Evolutionary conservation across 2,888 invertebrate species (phyloP), one percentile per base, ranked within the genome.

Genomic region (Callimorpha dominula): DNA sequence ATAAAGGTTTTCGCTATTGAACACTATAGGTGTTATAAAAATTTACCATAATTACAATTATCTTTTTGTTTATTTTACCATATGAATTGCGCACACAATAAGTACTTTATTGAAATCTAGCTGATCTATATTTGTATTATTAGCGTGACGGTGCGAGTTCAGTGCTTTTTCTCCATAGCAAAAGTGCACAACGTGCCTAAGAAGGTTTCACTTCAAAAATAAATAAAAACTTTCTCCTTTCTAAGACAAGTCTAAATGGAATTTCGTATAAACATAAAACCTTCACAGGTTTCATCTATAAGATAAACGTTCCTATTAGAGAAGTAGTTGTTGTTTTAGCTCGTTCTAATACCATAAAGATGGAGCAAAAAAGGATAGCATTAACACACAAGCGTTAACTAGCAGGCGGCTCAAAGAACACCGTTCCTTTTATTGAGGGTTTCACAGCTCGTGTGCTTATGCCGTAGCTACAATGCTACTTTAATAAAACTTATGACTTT

Each of bases 341-440:
- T 68, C 66, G 40, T 74, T 72, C 69, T 69, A 68, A 72, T 66
- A 57, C 71, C 74, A 72, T 75, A 72, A 75, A 75, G 68, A 54
- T 62, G 65, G 54, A 54, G 71, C 73, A 80, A 83, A 80, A 79
- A 81, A 78, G 62, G 81, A 78, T 79, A 81, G 72, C 72, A 71
- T 78, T 81, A 81, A 81, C 78, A 73, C 78, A 83, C 77, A 78
- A 81, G 83, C 80, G 83, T 83, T 83, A 83, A 83, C 81, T 78
- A 81, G 77, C 73, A 78, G 80, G 83, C 72, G 78, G 78, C 76
- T 80, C 77, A 81, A 83, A 80, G 80, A 71, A 72, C 75, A 75
- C 83, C 83, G 83, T 80, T 73, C 62, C 57, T 72, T 80, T 77
- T 74, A 75, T 81, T 76, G 78, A 75, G 74, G 70, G 70, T 68